phyloP scores from a whole-genome alignment of 1,140 invertebrate genomes.

The Akabosia matsudoensis region DNA sequence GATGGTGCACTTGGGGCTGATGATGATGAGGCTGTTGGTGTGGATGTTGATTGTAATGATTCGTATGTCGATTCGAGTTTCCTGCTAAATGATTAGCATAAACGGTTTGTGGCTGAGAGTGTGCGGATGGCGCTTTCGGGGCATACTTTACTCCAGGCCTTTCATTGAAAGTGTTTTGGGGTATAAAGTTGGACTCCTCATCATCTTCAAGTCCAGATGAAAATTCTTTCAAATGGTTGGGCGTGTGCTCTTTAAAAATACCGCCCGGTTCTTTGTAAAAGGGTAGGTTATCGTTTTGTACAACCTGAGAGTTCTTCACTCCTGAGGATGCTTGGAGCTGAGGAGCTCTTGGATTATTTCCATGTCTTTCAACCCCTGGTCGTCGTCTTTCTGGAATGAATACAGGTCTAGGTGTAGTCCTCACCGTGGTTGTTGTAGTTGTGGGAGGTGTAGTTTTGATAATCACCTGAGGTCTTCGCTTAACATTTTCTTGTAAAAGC shows the following conservation, averaged over 20 bases:
- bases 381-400: neutral
- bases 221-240: neutral
- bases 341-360: neutral
- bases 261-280: constrained; percentile 46
- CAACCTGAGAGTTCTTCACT: constrained; percentile 3
- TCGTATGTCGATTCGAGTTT: neutral
- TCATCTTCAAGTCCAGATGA: neutral
- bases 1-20: constrained; percentile 4
- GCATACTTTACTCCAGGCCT: constrained; percentile 33
- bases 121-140: constrained; percentile 8
- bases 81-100: neutral
- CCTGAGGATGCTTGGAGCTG: constrained; percentile 26
- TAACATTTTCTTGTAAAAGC: constrained; percentile 1
- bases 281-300: constrained; percentile 38
- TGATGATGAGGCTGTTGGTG: neutral
- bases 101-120: neutral
- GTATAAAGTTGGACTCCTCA: constrained; percentile 27
- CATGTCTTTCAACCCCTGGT: neutral
- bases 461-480: neutral
- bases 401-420: neutral
- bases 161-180: neutral
- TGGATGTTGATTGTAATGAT: constrained; percentile 9
- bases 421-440: constrained; percentile 7
- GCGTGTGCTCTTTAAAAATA: constrained; percentile 32
- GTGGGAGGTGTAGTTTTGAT: neutral